Evolutionary conservation across 2,888 invertebrate species (phyloP), one percentile per base, ranked within the genome.

Genomic region (Hypercompe scribonia): DNA sequence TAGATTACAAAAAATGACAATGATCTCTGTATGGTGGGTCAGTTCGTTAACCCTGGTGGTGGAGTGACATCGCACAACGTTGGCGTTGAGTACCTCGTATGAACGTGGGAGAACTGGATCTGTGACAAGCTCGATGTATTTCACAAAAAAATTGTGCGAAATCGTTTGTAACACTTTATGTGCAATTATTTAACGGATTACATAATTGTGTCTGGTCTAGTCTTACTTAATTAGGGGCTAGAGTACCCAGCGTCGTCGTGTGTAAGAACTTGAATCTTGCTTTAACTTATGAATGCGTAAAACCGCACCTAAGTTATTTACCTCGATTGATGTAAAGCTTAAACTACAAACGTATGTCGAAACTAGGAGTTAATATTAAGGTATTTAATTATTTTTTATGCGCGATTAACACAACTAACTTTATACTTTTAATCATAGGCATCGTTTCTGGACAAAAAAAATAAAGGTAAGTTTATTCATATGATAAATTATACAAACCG

Each of bases 51-150:
- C 92, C 92, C 87, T 89, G 82, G 82, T 85, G 85, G 80, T 85
- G 89, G 82, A 83, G 83, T 82, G 86, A 85, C 86, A 80, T 81
- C 80, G 83, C 81, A 81, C 81, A 83, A 85, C 33, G 50, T 39
- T 42, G 28, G 8, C 80, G 85, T 81, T 84, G 88, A 89, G 87
- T 87, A 86, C 73, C 80, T 77, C 77, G 78, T 74, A 87, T 87
- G 88, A 89, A 91, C 93, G 94, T 94, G 94, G 94, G 94, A 91
- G 94, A 93, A 94, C 95, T 91, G 91, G 95, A 90, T 89, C 85
- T 87, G 87, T 89, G 91, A 68, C 68, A 68, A 34, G 50, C n/a
- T 81, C 83, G 86, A 71, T 84, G 86, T 86, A 83, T 88, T 88
- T 88, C 86, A 88, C 84, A 83, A 82, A 78, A 79, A 76, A 80